These are phyloP conservation scores for Glyphotaelius pellucidus DNA, from an alignment of 2,888 invertebrate genomes.

Conservation along the genomic window DNA sequence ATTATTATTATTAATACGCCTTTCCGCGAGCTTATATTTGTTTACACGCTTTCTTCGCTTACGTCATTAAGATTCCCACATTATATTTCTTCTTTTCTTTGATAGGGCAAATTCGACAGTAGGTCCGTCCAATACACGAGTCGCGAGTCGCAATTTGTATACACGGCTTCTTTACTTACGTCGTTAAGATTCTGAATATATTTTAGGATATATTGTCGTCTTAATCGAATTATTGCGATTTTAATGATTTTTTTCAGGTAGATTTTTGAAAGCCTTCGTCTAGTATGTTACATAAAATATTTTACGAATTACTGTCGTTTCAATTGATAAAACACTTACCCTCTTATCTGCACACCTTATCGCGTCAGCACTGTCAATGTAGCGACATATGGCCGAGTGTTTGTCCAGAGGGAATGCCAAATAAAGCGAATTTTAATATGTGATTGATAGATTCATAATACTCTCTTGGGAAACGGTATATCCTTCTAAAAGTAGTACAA, in stretches of 20 bases:
- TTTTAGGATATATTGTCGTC: too few relatives aligned
- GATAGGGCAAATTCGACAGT: too few relatives aligned
- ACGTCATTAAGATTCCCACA: too few relatives aligned
- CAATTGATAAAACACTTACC: background rate
- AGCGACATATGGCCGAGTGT: slow-evolving; percentile 18
- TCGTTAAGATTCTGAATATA: too few relatives aligned
- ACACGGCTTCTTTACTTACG: too few relatives aligned
- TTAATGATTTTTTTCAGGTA: background rate
- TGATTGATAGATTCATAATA: slow-evolving; percentile 4
- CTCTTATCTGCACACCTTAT: slow-evolving; percentile 5
- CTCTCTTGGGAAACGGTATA: background rate
- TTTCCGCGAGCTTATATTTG: too few relatives aligned
- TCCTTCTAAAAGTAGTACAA: background rate
- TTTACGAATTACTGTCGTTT: background rate
- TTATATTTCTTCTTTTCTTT: too few relatives aligned
- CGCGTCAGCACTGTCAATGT: slow-evolving; percentile 14
- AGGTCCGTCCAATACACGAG: too few relatives aligned
- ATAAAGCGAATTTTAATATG: slow-evolving; percentile 28
- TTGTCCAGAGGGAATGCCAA: slow-evolving; percentile 12
- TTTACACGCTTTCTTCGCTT: too few relatives aligned
- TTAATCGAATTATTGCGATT: too few relatives aligned
- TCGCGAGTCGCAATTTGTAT: too few relatives aligned
- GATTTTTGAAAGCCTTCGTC: background rate
- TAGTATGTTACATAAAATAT: background rate
- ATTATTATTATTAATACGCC: too few relatives aligned